Base-by-base conservation (phyloP, 2,888 invertebrate genomes). In the Lottia scabra region DNA sequence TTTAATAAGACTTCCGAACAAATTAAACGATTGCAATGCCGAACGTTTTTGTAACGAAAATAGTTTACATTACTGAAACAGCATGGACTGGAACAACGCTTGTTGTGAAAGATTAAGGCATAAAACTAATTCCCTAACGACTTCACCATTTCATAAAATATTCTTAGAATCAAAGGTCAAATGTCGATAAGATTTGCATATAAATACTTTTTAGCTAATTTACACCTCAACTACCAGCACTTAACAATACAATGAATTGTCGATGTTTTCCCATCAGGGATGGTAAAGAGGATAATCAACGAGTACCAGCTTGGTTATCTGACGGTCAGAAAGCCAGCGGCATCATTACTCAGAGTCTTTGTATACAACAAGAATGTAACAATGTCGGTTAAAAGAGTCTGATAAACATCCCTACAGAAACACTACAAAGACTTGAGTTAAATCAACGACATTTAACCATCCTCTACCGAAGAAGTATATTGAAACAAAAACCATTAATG, bases 401-500 rank as follows among this genome's bases (percentile, higher is more conserved):
- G 19, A 56, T 56, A 19, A 56, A 56, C 56, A 56, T 56, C 56
- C 56, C 56, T 13, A 23, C 23, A 23, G 56, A 56, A 23, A 56
- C 2, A 56, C 4, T 56, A 56, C 56, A 56, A 56, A 56, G 56
- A 23, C 56, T 23, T 10, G 56, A 19, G 19, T 56, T 56, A 56
- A 56, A 56, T 56, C 56, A 56, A 16, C 56, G 56, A 23, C 13
- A 56, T 56, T 56, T 56, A 56, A 10, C 10, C 56, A 23, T 23
- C 19, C 19, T 56, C 19, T 56, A 56, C 56, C 56, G 23, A 56
- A 56, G 56, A 23, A 12, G 56, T 56, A 56, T 56, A 56, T 56
- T 56, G 56, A 56, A 56, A 56, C 56, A 56, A 56, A 56, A 56
- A 56, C 56, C 56, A 56, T 56, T 56, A 56, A 56, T 23, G 56